Evolutionary conservation across 2,888 invertebrate genomes (phyloP), one percentile per base, ranked within the genome.

Genomic region (Drosophila formosana): DNA sequence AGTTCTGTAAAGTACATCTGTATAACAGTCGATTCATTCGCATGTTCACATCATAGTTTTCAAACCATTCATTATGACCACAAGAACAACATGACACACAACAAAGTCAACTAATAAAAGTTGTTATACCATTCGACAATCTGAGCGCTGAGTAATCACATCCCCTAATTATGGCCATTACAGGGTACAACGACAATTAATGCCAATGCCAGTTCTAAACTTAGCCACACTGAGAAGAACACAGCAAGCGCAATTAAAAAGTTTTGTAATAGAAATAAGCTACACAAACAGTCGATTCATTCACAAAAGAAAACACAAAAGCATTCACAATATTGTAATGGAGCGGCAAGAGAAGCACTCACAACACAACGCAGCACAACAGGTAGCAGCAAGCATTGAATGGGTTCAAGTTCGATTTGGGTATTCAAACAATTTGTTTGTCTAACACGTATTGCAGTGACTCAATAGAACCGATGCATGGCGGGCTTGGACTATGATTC

Each of bases 331-430:
- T 26, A 45, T 8, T 45, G 28, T 43, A 18, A 47, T 49, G 39
- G 13, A 47, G 18, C 28, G 43, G 43, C 25, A 8, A 37, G 37
- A 11, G 18, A 18, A 56, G 43, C 45, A 45, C 45, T 13, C 6
- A 13, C 13, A n/a, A 34, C 34, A 11, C 34, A 45, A 55, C 6
- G 6, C 13, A n/a, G 11, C 34, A 11, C 34, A 45, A 55, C 32
- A 55, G 55, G 25, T 45, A 55, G 32, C n/a, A 11, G 23, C 5
- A 13, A 28, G 13, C 30, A 25, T 23, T 60, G 37, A 60, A 65
- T 39, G 39, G 30, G 62, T 66, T 63, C 55, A 55, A 66, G 64
- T 66, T 63, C 43, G 49, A 50, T 11, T 28, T n/a, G 4, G 25
- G 28, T 30, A 63, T 25, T 28, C 34, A 28, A 45, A 50, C 11